These are phyloP conservation scores for Smutsia temminckii DNA, from an alignment of 2,797 vertebrate species.

Conservation along the genomic window DNA sequence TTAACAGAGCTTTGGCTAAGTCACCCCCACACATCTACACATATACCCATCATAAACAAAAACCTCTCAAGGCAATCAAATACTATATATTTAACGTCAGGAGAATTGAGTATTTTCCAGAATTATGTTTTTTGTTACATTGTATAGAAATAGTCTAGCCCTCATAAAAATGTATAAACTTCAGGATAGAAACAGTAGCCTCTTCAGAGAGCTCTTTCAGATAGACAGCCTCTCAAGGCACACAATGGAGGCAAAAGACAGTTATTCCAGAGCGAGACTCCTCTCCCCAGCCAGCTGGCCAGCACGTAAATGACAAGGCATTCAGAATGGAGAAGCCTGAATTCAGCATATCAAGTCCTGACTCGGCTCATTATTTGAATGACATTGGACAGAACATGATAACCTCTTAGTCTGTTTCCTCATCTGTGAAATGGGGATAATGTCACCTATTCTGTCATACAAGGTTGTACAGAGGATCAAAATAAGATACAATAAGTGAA, in stretches of 20 bases:
- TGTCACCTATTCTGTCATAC: not conserved
- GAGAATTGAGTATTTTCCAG: slow-evolving; percentile 16
- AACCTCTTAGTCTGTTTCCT: not conserved
- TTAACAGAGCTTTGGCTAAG: not conserved
- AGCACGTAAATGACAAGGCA: not conserved
- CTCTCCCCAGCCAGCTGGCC: not conserved
- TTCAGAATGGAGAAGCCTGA: not conserved
- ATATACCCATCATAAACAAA: not conserved
- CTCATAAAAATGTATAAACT: not conserved
- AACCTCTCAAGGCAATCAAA: not conserved
- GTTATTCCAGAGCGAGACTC: not conserved
- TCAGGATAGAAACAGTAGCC: not conserved
- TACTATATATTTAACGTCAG: not conserved
- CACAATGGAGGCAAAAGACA: not conserved
- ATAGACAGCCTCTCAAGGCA: not conserved
- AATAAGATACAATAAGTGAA: not conserved
- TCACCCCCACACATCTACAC: not conserved
- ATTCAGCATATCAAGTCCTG: not conserved
- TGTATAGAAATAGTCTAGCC: not conserved
- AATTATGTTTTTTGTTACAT: not conserved
- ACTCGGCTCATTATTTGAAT: not conserved
- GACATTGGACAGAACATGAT: not conserved
- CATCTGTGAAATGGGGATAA: not conserved
- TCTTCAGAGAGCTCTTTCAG: not conserved
- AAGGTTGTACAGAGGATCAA: not conserved